A percentile compares a stretch with the other conserved stretches of the same genome.
phyloP scores from a whole-genome alignment of 2,113 vertebrate genomes.

The Passer montanus region DNA sequence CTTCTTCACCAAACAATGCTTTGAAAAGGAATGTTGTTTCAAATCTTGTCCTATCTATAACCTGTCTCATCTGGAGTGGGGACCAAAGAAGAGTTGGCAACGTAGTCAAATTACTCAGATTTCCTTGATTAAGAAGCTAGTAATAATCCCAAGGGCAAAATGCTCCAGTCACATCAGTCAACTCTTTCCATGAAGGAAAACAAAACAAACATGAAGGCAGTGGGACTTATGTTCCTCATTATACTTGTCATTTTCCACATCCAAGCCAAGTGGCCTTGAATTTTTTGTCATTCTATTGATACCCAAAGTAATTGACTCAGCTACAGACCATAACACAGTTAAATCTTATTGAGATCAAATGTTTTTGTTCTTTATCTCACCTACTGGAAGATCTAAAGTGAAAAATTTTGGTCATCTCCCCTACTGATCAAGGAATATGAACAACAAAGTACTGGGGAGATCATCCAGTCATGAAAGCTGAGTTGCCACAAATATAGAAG shows the following conservation, averaged over 20 bases:
- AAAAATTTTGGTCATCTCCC: not conserved
- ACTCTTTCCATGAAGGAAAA: not conserved
- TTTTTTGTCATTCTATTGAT: not conserved
- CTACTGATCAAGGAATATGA: not conserved
- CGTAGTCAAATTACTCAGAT: not conserved
- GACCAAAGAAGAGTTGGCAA: not conserved
- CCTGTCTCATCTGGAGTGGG: not conserved
- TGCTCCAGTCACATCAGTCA: not conserved
- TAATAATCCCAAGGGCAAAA: not conserved
- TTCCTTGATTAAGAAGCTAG: not conserved
- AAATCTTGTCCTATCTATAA: not conserved
- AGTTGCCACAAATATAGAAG: not conserved
- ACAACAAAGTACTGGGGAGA: not conserved
- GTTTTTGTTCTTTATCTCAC: not conserved
- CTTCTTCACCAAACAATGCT: constrained; percentile 7
- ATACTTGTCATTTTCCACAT: not conserved
- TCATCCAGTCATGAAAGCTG: not conserved
- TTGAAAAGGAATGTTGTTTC: not conserved
- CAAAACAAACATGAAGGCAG: not conserved
- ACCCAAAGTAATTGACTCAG: not conserved
- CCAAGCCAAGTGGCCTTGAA: not conserved
- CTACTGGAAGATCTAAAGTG: not conserved
- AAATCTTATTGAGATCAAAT: not conserved
- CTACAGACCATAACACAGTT: not conserved
- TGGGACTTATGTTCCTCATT: not conserved